Base-by-base conservation (phyloP, 1,140 invertebrate genomes). In the Nasonia giraulti region DNA sequence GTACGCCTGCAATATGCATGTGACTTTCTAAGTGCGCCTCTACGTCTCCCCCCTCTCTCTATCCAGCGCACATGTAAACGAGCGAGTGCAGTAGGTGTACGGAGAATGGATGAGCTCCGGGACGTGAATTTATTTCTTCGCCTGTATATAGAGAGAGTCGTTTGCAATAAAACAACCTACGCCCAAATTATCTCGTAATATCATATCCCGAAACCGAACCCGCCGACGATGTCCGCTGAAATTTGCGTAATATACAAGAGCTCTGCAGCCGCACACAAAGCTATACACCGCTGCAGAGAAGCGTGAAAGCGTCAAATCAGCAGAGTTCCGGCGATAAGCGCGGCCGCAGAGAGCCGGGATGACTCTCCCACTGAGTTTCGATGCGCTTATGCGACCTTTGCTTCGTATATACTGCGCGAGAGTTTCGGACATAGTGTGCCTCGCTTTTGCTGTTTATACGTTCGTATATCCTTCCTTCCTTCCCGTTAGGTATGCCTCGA, bases 291-390 rank as follows among this genome's bases (percentile, higher is more conserved):
- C 23, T 3, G 44, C 44, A 27, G 71, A 11, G 33, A 33, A 37
- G 33, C 50, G 47, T 20, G 76, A 78, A 78, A 78, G 17, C 76
- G 47, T 55, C 44, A 62, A 31, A 78, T 78, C 47, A 78, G 44
- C 50, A 23, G 27, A 76, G 74, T 76, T 76, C 37, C 74, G 17
- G 74, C 76, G 76, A 78, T 78, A 78, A 78, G 76, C 76, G 8
- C 27, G 0, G 20, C 5, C 6, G 14, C 40, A 44, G 8, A 27
- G 3, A 37, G 33, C 33, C 40, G 40, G 40, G 40, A 44, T 44
- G 40, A 44, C 40, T 44, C 40, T 44, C 40, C 40, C 40, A 44
- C 40, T 44, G 40, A 44, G 40, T 44, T 44, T 8, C 40, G 40
- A 44, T 10, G 40, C 40, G 40, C 40, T 44, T 44, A 44, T 44